Conservation (phyloP, 1,140 invertebrate genomes). For the Pseudomyrmex flavicornis region DNA sequence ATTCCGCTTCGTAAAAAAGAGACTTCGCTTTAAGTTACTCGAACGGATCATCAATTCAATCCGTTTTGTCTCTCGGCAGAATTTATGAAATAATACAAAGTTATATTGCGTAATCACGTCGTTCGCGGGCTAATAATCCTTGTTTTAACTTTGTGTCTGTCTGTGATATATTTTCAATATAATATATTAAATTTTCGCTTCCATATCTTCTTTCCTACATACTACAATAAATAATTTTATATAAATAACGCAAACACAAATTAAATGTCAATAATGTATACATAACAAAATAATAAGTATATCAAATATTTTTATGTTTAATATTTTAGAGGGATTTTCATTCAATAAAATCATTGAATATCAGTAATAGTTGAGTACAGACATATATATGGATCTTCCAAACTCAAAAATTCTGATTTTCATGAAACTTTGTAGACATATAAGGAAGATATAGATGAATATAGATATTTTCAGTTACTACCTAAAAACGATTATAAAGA, state of each 20-base stretch:
- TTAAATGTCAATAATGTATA: not conserved
- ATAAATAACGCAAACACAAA: constrained; percentile 7
- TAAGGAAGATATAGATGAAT: no score
- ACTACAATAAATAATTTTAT: constrained; percentile 1
- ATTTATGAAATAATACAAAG: constrained; percentile 43
- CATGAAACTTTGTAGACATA: no score
- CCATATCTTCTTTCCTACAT: not conserved
- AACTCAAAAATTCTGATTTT: no score
- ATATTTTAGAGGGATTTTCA: no score
- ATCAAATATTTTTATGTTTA: no score
- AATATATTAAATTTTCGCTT: constrained; percentile 14
- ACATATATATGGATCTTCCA: no score
- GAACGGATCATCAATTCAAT: constrained; percentile 30
- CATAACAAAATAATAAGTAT: no score
- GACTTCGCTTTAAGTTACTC: constrained; percentile 9
- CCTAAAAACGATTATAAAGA: no score
- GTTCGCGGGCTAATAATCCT: constrained; percentile 36
- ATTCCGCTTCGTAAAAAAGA: constrained; percentile 13
- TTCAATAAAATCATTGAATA: no score
- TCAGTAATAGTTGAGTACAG: no score
- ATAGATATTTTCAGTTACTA: no score
- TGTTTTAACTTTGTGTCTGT: constrained; percentile 1
- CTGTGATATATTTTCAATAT: constrained; percentile 11
- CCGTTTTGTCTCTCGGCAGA: constrained; percentile 2
- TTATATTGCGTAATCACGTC: constrained; percentile 42